These are phyloP conservation scores for Melanaphis sacchari DNA, from an alignment of 1,140 invertebrate species.

Conservation along the genomic window DNA sequence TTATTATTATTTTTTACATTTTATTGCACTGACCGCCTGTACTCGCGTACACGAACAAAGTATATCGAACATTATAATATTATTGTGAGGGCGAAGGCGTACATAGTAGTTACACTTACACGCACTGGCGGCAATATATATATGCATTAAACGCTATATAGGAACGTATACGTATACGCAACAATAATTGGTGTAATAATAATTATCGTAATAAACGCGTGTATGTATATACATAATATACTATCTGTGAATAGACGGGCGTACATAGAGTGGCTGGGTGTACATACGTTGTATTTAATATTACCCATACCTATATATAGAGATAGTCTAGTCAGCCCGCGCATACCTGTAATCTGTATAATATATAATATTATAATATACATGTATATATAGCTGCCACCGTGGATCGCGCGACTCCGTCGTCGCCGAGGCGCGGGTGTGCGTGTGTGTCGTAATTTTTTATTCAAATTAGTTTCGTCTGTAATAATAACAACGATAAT, in stretches of 20 bases:
- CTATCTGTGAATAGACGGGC: background rate
- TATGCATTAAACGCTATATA: background rate
- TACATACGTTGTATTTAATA: background rate
- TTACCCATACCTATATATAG: background rate
- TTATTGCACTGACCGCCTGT: background rate
- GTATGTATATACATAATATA: background rate
- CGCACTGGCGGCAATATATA: background rate
- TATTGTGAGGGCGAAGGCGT: background rate
- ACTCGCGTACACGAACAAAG: background rate
- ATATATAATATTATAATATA: constrained; percentile 12
- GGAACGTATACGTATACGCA: background rate
- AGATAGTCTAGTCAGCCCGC: background rate
- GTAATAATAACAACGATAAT: constrained; percentile 18
- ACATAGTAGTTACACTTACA: background rate
- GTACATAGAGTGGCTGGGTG: background rate
- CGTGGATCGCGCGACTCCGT: background rate
- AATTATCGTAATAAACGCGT: background rate
- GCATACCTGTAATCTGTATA: background rate
- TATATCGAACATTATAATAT: constrained; percentile 7
- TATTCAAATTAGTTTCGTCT: constrained; percentile 34
- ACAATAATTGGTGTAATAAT: constrained; percentile 10
- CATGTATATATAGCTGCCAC: constrained; percentile 1
- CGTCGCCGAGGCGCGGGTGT: constrained; percentile 16
- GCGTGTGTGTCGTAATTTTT: constrained; percentile 47
- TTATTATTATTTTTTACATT: background rate